These are phyloP conservation scores for Euclidia mi DNA, from an alignment of 2,888 invertebrate genomes.

Conservation along the genomic window DNA sequence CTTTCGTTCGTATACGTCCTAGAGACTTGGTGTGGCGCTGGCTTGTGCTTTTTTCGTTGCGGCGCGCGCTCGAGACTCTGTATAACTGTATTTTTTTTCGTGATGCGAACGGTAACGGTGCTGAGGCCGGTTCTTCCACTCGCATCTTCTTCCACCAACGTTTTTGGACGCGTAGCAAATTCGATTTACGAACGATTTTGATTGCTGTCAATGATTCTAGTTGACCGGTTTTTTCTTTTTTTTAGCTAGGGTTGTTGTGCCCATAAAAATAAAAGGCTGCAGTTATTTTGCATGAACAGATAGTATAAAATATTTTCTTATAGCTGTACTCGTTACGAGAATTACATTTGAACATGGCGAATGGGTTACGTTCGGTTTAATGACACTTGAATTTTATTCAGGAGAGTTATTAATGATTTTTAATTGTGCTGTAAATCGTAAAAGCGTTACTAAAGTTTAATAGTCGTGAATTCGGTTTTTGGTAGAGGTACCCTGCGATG, in stretches of 20 bases:
- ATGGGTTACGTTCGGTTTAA: not conserved
- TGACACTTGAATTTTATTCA: not conserved
- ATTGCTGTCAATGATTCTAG: conserved; percentile 54
- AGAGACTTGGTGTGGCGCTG: conserved; percentile 76
- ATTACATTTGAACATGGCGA: conserved; percentile 29
- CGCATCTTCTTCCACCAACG: conserved; percentile 71
- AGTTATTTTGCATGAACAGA: conserved; percentile 52
- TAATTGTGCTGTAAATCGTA: too few species aligned
- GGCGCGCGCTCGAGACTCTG: conserved; percentile 71
- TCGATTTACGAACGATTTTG: conserved; percentile 53
- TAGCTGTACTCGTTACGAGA: conserved; percentile 28
- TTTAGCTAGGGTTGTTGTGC: conserved; percentile 51
- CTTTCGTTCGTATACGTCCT: conserved; percentile 77
- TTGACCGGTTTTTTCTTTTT: conserved; percentile 51
- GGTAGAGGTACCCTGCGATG: too few species aligned
- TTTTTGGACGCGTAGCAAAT: conserved; percentile 69
- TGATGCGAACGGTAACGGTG: conserved; percentile 84
- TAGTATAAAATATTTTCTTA: conserved; percentile 38
- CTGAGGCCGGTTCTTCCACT: conserved; percentile 76
- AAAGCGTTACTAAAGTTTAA: too few species aligned
- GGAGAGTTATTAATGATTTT: too few species aligned
- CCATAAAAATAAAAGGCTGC: conserved; percentile 44
- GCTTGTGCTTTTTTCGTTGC: conserved; percentile 86
- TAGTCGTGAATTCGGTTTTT: too few species aligned
- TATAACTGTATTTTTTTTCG: conserved; percentile 89